phyloP scores from a whole-genome alignment of 2,113 vertebrate species.

The Montifringilla adamsi region DNA sequence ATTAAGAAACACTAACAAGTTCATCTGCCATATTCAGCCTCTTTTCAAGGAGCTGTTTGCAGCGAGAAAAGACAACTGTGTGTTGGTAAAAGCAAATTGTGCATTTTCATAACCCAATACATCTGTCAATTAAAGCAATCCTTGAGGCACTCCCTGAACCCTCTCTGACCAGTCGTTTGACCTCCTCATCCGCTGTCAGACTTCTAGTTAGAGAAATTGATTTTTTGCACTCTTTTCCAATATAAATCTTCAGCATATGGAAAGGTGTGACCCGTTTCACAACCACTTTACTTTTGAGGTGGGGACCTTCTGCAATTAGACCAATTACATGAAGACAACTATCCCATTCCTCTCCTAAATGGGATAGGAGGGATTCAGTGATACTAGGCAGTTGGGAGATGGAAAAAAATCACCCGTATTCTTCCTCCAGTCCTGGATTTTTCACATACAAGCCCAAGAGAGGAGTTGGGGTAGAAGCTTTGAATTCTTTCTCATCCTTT shows the following conservation, averaged over 20 bases:
- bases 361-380: background rate
- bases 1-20: background rate
- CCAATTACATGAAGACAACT: background rate
- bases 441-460: background rate
- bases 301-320: background rate
- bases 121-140: background rate
- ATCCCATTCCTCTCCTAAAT: background rate
- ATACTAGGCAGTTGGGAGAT: background rate
- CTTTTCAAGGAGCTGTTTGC: background rate
- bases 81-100: background rate
- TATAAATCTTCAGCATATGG: background rate
- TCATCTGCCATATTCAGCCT: background rate
- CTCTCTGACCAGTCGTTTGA: background rate
- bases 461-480: background rate
- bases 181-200: background rate
- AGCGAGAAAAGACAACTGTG: background rate
- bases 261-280: fast-evolving
- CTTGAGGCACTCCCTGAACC: background rate
- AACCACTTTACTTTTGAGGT: background rate
- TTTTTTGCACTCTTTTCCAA: background rate
- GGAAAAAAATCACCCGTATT: background rate
- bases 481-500: background rate
- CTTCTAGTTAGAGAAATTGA: background rate
- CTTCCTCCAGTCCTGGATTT: background rate
- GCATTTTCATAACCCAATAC: background rate